Evolutionary conservation across 2,888 invertebrate genomes (phyloP), one percentile per base, ranked within the genome.

Genomic region (Linnaemya vulpina): DNA sequence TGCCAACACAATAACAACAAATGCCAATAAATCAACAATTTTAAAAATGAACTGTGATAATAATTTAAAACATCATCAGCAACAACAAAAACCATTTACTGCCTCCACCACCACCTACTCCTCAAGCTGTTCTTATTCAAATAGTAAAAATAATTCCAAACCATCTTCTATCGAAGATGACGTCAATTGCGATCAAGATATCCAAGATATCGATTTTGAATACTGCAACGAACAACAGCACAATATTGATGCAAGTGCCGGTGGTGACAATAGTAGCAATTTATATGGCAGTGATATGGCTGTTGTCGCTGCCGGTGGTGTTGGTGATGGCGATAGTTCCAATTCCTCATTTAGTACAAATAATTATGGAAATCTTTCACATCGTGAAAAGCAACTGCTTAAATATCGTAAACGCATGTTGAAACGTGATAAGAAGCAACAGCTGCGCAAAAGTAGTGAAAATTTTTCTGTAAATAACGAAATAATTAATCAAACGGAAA

Each of bases 371-470:
- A 85, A 85, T 71, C 86, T 89, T 71, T 90, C 90, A 25, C 93
- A 93, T 87, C 90, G 93, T 9, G 92, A 93, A 87, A 90, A 90
- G 73, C 93, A 93, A 85, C 84, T 93, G 65, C 88, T 91, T 62
- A 93, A 93, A 88, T 93, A 93, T 87, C 91, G 92, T 74, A 93
- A 92, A 87, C 91, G 93, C 1, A 91, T 93, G 89, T 87, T 91
- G 87, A 92, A 91, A 63, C 90, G 93, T 40, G 93, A 93, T 80
- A 92, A 92, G 85, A 91, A 91, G 8, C 88, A 89, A 13, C 90
- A 89, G 13, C 86, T 70, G 63, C 79, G 35, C 81, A 83, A 51
- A 51, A 46, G 30, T 11, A 8, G 70, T 62, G 78, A 83, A 25
- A 58, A 35, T 43, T 25, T 22, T 20, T 17, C 40, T 9, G 8